These are phyloP conservation scores for Thunnus maccoyii DNA, from an alignment of 2,113 vertebrate species.

Conservation along the genomic window DNA sequence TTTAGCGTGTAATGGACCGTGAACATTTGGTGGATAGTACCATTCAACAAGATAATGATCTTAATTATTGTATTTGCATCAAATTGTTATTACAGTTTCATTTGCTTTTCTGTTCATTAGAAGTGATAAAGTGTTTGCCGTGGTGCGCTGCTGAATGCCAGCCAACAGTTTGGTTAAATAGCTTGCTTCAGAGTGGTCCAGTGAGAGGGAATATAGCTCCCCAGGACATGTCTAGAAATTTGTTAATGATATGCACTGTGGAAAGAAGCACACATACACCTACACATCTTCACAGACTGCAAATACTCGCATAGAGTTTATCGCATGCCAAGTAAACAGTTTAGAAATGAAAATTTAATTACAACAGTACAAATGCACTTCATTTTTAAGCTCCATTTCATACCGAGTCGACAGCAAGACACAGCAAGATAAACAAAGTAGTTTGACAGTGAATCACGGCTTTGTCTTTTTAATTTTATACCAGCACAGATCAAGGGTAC, in stretches of 20 bases:
- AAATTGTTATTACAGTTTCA: slow-evolving; percentile 47
- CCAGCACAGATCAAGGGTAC: background rate
- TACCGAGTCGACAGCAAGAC: background rate
- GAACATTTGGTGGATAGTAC: slow-evolving; percentile 12
- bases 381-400: background rate
- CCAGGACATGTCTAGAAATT: slow-evolving; percentile 39
- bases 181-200: slow-evolving; percentile 37
- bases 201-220: slow-evolving; percentile 40
- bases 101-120: slow-evolving; percentile 61
- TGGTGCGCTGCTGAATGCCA: slow-evolving; percentile 38
- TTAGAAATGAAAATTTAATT: slow-evolving; percentile 25
- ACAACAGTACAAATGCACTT: background rate
- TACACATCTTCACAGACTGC: slow-evolving; percentile 15
- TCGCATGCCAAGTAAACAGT: slow-evolving; percentile 22
- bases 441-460: background rate
- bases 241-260: slow-evolving; percentile 50
- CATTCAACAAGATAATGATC: slow-evolving; percentile 57
- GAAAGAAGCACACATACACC: slow-evolving; percentile 44
- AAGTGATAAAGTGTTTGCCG: slow-evolving; percentile 48
- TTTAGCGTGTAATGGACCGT: slow-evolving; percentile 37
- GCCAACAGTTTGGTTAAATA: slow-evolving; percentile 56
- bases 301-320: slow-evolving; percentile 1
- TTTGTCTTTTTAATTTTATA: background rate
- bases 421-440: background rate
- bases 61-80: slow-evolving; percentile 57